phyloP scores from a whole-genome alignment of 1,140 invertebrate species.

The Apis laboriosa region DNA sequence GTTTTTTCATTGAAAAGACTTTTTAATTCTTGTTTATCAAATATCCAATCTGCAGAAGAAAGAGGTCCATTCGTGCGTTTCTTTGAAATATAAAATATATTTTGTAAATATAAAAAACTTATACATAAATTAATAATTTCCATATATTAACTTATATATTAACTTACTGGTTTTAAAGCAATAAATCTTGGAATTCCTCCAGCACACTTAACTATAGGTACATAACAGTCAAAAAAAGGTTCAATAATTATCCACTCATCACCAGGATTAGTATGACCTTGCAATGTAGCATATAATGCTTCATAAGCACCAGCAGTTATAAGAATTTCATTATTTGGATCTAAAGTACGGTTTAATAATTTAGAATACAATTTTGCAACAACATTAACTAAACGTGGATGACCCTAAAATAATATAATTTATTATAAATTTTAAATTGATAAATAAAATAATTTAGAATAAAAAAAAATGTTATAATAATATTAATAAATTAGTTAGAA shows the following conservation, averaged over 20 bases:
- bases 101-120: constrained; percentile 3
- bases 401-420: constrained; percentile 87
- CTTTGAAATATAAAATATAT: constrained; percentile 65
- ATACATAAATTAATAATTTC: neutral
- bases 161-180: constrained; percentile 89
- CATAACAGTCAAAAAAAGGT: constrained; percentile 99
- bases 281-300: constrained; percentile 91
- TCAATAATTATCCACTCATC: constrained; percentile 99
- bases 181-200: constrained; percentile 94
- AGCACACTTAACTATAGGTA: constrained; percentile 94
- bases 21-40: constrained; percentile 92
- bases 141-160: neutral
- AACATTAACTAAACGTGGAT: constrained; percentile 93
- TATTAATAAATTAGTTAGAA: too few relatives aligned
- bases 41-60: constrained; percentile 92
- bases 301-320: constrained; percentile 97
- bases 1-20: constrained; percentile 94
- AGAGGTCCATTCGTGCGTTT: constrained; percentile 74
- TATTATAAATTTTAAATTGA: constrained; percentile 10
- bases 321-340: constrained; percentile 92
- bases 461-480: too few relatives aligned
- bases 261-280: constrained; percentile 91
- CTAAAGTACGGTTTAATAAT: constrained; percentile 87
- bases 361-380: constrained; percentile 93
- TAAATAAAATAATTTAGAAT: constrained; percentile 13